phyloP scores from a whole-genome alignment of 2,888 invertebrate species.

The Brenthis ino region DNA sequence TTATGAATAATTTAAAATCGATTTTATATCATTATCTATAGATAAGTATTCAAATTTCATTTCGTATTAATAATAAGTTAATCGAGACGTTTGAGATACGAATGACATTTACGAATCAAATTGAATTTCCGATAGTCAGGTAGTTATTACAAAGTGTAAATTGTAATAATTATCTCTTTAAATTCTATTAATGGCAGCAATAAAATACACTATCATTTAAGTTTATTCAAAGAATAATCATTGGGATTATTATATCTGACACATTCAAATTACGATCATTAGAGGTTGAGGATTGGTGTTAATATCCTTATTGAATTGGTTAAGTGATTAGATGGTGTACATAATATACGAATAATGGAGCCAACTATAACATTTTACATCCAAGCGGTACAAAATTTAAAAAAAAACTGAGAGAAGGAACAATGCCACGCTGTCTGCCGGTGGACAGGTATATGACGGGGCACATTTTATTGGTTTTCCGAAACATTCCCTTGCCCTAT shows the following conservation, averaged over 20 bases:
- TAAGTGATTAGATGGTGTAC: constrained; percentile 48
- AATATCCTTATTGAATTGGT: constrained; percentile 45
- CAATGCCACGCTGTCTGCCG: constrained; percentile 80
- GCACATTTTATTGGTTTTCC: constrained; percentile 83
- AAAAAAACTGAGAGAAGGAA: constrained; percentile 57
- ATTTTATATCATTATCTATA: constrained; percentile 19
- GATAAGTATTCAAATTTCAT: constrained; percentile 14
- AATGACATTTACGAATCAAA: neutral
- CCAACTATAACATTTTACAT: constrained; percentile 48
- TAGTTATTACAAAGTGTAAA: constrained; percentile 33
- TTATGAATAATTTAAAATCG: constrained; percentile 23
- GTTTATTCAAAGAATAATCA: constrained; percentile 41
- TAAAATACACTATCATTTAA: constrained; percentile 36
- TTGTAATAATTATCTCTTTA: constrained; percentile 38
- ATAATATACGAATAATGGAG: constrained; percentile 41
- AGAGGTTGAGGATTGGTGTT: constrained; percentile 41
- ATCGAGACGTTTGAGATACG: constrained; percentile 33
- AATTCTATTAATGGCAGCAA: constrained; percentile 27
- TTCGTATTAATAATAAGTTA: constrained; percentile 19
- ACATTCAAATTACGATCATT: constrained; percentile 42
- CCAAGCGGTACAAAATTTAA: constrained; percentile 53
- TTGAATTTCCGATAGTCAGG: constrained; percentile 5
- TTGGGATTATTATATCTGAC: constrained; percentile 41
- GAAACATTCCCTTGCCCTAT: constrained; percentile 80
- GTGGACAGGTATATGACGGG: constrained; percentile 81